Evolutionary conservation across 1,140 invertebrate genomes (phyloP).

Genomic region (Camponotus pennsylvanicus): DNA sequence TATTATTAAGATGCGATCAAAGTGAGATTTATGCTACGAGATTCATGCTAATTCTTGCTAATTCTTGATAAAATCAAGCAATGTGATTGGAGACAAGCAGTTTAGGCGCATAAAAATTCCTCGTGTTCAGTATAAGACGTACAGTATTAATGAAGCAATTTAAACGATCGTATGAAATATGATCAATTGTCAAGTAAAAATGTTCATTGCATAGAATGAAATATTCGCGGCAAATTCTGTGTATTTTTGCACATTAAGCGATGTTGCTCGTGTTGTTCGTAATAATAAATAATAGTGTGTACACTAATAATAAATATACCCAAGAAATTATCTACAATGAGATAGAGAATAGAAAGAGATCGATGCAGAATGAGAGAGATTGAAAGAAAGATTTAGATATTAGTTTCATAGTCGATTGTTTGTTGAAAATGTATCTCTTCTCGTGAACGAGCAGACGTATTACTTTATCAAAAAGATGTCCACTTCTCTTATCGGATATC

Average conservation of each 20-base stretch:
- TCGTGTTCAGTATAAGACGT: constrained; percentile 37
- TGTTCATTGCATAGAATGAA: neutral
- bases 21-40: neutral
- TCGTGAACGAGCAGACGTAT: neutral
- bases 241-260: constrained; percentile 73
- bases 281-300: constrained; percentile 55
- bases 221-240: constrained; percentile 45
- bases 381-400: neutral
- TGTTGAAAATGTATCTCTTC: constrained; percentile 8
- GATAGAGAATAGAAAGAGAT: neutral
- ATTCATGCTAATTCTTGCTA: constrained; percentile 13
- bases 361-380: neutral
- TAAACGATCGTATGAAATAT: constrained; percentile 22
- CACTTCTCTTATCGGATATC: neutral
- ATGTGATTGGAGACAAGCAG: constrained; percentile 54
- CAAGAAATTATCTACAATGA: neutral
- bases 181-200: constrained; percentile 36
- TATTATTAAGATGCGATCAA: constrained; percentile 28
- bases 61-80: constrained; percentile 44
- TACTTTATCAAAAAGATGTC: neutral
- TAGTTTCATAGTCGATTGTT: constrained; percentile 55
- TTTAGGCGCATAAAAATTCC: neutral
- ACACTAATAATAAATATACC: constrained; percentile 23
- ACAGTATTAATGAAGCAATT: neutral
- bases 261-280: constrained; percentile 64